These are phyloP conservation scores for Macaria liturata DNA, from an alignment of 2,888 invertebrate species.

Conservation along the genomic window DNA sequence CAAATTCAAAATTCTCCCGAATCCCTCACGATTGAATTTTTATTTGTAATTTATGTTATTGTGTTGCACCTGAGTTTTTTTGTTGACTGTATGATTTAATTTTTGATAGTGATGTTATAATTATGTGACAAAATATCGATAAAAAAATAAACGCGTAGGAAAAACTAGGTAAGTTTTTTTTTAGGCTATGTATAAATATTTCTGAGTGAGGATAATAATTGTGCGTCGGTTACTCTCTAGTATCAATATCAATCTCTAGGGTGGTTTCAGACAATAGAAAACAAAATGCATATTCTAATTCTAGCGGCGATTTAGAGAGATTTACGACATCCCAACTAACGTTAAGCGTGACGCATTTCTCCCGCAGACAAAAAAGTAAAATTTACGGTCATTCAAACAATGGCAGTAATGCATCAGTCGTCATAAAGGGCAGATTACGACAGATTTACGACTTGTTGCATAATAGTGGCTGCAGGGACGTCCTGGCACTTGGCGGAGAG, in stretches of 20 bases:
- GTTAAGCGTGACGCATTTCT: constrained; percentile 14
- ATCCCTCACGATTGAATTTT: constrained; percentile 53
- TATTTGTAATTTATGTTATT: constrained; percentile 38
- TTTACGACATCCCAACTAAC: constrained; percentile 23
- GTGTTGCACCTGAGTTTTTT: constrained; percentile 39
- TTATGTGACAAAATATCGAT: background rate
- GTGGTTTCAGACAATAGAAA: constrained; percentile 1
- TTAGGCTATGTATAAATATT: background rate
- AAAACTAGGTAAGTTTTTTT: no score
- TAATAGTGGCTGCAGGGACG: constrained; percentile 42
- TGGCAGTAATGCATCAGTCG: constrained; percentile 75
- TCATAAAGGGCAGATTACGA: constrained; percentile 78
- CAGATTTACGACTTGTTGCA: constrained; percentile 74
- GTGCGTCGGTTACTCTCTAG: no score
- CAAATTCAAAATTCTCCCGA: constrained; percentile 59
- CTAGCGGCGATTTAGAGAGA: constrained; percentile 18
- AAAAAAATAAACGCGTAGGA: background rate
- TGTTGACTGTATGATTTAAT: constrained; percentile 19
- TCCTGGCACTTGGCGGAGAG: no score
- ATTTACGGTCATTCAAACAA: constrained; percentile 68
- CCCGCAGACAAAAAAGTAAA: constrained; percentile 40
- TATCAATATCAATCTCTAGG: background rate
- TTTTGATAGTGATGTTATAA: constrained; percentile 9
- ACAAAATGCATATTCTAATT: constrained; percentile 6
- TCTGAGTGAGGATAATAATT: no score